These are phyloP conservation scores for Drosophila cyrtoloma DNA, from an alignment of 2,888 invertebrate species.

Conservation along the genomic window DNA sequence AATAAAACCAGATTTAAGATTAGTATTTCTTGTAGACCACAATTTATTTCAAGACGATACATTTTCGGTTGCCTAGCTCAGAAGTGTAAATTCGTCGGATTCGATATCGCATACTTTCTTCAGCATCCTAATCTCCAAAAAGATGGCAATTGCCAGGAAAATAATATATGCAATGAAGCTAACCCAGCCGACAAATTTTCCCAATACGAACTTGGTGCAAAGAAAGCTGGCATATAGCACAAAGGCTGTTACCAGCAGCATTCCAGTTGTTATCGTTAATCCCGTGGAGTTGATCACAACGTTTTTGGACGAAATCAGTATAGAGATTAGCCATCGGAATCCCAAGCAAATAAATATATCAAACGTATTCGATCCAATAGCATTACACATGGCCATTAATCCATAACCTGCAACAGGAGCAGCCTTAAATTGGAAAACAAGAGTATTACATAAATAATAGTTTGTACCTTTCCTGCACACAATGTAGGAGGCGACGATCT, in stretches of 20 bases:
- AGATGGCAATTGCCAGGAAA: slow-evolving; percentile 88
- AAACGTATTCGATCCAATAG: slow-evolving; percentile 95
- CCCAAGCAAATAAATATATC: slow-evolving; percentile 94
- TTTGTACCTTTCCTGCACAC: slow-evolving; percentile 93
- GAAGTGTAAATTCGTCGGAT: slow-evolving; percentile 2
- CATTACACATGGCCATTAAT: slow-evolving; percentile 95
- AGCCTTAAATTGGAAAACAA: not conserved
- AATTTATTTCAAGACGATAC: not conserved
- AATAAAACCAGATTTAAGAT: not conserved
- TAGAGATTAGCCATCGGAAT: slow-evolving; percentile 94
- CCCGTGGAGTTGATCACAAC: slow-evolving; percentile 93
- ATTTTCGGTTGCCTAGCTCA: not conserved
- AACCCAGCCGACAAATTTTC: slow-evolving; percentile 91
- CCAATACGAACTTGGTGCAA: slow-evolving; percentile 92
- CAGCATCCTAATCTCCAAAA: slow-evolving; percentile 32
- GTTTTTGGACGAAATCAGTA: slow-evolving; percentile 89
- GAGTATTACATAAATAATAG: not conserved
- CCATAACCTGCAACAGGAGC: slow-evolving; percentile 86
- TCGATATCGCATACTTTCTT: slow-evolving; percentile 49
- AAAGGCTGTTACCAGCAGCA: slow-evolving; percentile 92
- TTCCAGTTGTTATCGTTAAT: slow-evolving; percentile 93
- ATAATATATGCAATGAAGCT: slow-evolving; percentile 93
- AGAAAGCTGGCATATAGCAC: slow-evolving; percentile 92
- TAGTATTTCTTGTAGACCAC: not conserved
- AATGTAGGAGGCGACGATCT: slow-evolving; percentile 96